phyloP scores from a whole-genome alignment of 2,888 invertebrate genomes.

The Dichetophora obliterata region DNA sequence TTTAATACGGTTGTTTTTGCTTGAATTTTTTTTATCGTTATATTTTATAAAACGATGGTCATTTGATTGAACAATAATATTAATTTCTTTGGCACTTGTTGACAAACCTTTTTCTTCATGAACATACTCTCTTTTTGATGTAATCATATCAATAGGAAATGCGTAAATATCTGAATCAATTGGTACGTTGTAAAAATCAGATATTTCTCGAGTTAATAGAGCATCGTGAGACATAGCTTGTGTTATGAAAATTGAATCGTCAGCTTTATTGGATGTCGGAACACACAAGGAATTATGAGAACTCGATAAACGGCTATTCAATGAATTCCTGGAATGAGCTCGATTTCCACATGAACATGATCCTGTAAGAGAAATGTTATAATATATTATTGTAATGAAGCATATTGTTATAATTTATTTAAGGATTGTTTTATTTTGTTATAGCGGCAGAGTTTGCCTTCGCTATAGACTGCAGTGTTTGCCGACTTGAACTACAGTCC shows the following conservation, averaged over 20 bases:
- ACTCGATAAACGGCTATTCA: constrained; percentile 84
- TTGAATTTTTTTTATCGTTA: constrained; percentile 59
- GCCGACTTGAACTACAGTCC: no score
- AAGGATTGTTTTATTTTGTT: no score
- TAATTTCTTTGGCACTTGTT: constrained; percentile 41
- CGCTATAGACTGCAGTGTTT: no score
- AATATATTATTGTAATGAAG: neutral
- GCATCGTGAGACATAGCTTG: constrained; percentile 91
- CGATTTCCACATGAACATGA: constrained; percentile 69
- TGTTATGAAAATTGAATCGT: constrained; percentile 89
- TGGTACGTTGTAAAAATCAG: constrained; percentile 89
- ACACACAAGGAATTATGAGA: constrained; percentile 86
- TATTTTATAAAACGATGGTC: constrained; percentile 47
- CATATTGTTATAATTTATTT: no score
- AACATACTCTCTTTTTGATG: constrained; percentile 65
- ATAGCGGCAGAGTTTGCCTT: no score
- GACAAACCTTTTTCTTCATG: constrained; percentile 40
- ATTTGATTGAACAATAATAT: constrained; percentile 40
- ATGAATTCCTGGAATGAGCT: constrained; percentile 82
- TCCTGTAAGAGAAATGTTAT: constrained; percentile 40
- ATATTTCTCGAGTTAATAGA: constrained; percentile 81
- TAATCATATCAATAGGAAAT: constrained; percentile 83
- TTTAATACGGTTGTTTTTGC: constrained; percentile 64
- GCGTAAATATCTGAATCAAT: constrained; percentile 91
- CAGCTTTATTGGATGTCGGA: constrained; percentile 79